Percentiles rank a stretch among this genome's conserved stretches.
Evolutionary conservation across 2,113 vertebrate species (phyloP).

Genomic region (Chloebia gouldiae): DNA sequence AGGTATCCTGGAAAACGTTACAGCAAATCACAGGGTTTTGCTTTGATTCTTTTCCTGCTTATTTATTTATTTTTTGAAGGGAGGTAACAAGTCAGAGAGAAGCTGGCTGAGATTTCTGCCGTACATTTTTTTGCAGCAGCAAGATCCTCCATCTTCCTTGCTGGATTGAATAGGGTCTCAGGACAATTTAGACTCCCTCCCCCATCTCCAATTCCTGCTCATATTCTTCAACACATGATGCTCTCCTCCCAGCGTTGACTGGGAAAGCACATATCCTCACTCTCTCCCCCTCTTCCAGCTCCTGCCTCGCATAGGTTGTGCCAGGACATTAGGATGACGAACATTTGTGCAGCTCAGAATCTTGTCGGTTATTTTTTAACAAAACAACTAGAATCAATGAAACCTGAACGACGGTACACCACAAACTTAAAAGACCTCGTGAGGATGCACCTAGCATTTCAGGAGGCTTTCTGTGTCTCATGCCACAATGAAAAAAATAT

Average conservation of each 20-base stretch:
- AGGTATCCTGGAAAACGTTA: constrained; percentile 6
- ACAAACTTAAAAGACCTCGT: constrained; percentile 48
- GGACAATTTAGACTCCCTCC: constrained; percentile 56
- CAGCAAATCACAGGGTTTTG: background rate
- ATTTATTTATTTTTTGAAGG: constrained; percentile 42
- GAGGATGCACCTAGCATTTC: constrained; percentile 18
- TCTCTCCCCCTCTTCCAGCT: background rate
- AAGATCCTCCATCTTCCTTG: constrained; percentile 67
- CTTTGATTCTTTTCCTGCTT: constrained; percentile 22
- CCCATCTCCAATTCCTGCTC: constrained; percentile 42
- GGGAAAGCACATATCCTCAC: constrained; percentile 16
- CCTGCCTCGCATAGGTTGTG: constrained; percentile 17
- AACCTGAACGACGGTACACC: constrained; percentile 15
- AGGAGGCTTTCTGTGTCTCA: background rate
- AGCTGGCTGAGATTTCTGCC: constrained; percentile 43
- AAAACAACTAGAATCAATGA: constrained; percentile 47
- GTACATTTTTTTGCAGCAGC: constrained; percentile 43
- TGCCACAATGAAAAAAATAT: background rate
- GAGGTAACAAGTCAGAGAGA: constrained; percentile 35
- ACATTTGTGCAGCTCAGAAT: constrained; percentile 28
- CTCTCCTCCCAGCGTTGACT: constrained; percentile 25
- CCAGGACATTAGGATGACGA: constrained; percentile 36
- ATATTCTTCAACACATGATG: constrained; percentile 40
- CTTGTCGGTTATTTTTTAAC: constrained; percentile 36
- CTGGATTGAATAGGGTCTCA: constrained; percentile 64